These are phyloP conservation scores for Patella caerulea DNA, from an alignment of 2,888 invertebrate species.

Conservation along the genomic window DNA sequence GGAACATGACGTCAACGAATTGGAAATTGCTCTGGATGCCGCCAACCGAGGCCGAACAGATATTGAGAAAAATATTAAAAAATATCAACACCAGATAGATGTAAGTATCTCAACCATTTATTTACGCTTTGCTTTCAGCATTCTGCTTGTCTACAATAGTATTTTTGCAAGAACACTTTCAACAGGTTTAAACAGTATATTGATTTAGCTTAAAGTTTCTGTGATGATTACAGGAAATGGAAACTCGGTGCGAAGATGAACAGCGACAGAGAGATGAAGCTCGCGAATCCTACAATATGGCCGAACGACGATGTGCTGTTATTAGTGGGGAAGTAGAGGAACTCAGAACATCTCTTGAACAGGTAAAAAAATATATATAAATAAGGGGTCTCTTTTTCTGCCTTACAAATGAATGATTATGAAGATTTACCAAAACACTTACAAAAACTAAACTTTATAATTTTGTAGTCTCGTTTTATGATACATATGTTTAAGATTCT, in stretches of 20 bases:
- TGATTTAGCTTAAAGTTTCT: too few species aligned
- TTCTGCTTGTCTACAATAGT: too few species aligned
- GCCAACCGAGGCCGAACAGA: conserved; percentile 98
- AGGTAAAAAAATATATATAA: neutral
- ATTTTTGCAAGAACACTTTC: too few species aligned
- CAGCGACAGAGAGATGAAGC: conserved; percentile 97
- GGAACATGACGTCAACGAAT: conserved; percentile 98
- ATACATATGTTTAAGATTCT: neutral
- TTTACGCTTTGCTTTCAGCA: too few species aligned
- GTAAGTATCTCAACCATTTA: conserved; percentile 20
- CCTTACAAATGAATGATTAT: too few species aligned
- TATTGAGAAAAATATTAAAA: conserved; percentile 98
- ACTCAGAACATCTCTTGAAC: conserved; percentile 91
- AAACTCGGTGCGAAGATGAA: conserved; percentile 95
- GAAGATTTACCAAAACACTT: too few species aligned
- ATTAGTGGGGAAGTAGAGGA: conserved; percentile 98
- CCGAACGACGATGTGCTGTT: conserved; percentile 96
- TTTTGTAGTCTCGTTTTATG: neutral
- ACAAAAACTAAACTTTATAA: neutral
- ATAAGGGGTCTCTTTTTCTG: too few species aligned
- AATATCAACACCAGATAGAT: conserved; percentile 97
- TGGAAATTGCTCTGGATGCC: conserved; percentile 97
- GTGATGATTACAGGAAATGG: conserved; percentile 76
- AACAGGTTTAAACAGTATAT: too few species aligned
- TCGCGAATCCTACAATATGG: conserved; percentile 95